A percentile compares a stretch with the other conserved stretches of the same genome.
phyloP scores from a whole-genome alignment of 1,140 invertebrate genomes.

The Eupristina koningsbergeri region DNA sequence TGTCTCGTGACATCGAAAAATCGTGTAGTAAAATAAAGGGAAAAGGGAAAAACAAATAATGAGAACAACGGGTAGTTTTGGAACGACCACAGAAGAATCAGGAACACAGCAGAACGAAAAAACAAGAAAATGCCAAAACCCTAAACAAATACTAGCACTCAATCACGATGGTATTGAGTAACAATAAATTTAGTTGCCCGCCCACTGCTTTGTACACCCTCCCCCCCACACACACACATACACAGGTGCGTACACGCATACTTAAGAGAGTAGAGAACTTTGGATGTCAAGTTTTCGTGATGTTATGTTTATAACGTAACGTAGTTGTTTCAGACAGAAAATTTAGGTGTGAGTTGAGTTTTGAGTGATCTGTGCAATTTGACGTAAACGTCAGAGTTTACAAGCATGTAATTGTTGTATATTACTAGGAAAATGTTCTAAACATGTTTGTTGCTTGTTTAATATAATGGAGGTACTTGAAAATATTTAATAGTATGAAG shows the following conservation, averaged over 20 bases:
- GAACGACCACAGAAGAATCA: background rate
- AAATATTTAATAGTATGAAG: too few relatives aligned
- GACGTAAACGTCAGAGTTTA: too few relatives aligned
- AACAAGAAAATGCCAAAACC: constrained; percentile 29
- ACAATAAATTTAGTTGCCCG: constrained; percentile 44
- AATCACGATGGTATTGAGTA: constrained; percentile 46
- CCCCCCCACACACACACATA: background rate
- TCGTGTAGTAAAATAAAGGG: background rate
- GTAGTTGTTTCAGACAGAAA: background rate
- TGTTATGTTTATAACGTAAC: background rate
- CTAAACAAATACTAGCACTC: constrained; percentile 48
- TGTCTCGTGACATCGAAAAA: background rate
- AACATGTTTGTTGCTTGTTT: too few relatives aligned
- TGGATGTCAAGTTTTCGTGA: background rate
- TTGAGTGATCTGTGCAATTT: too few relatives aligned
- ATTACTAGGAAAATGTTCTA: too few relatives aligned
- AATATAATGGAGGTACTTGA: too few relatives aligned
- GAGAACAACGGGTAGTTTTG: background rate
- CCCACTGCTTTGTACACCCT: background rate
- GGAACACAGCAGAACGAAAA: background rate
- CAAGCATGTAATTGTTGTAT: too few relatives aligned
- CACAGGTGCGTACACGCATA: background rate
- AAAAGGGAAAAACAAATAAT: background rate
- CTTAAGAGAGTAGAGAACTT: background rate
- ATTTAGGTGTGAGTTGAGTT: background rate